phyloP scores from a whole-genome alignment of 2,113 vertebrate genomes.

The Holacanthus passer region DNA sequence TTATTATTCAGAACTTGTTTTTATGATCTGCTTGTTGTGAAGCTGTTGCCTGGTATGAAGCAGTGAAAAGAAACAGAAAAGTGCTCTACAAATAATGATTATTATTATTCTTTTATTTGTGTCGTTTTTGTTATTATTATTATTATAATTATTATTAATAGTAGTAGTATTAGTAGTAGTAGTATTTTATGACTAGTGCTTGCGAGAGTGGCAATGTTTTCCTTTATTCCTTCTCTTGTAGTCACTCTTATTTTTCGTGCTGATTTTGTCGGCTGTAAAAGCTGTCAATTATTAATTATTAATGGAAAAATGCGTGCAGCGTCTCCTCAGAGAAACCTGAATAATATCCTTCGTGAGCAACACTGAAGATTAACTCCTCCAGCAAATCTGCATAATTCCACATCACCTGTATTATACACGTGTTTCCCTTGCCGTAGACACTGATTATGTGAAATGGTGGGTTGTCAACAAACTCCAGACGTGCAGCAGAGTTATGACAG shows the following conservation, averaged over 20 bases:
- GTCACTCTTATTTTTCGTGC: slow-evolving; percentile 14
- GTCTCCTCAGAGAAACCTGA: slow-evolving; percentile 30
- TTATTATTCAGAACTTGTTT: too few relatives aligned
- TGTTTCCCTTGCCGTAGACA: background rate
- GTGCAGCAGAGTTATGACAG: background rate
- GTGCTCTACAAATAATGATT: too few relatives aligned
- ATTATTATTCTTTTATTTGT: too few relatives aligned
- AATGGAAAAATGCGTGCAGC: slow-evolving; percentile 4
- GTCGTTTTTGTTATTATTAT: too few relatives aligned
- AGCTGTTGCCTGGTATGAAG: too few relatives aligned
- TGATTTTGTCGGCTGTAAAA: slow-evolving; percentile 38
- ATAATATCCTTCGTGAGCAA: slow-evolving; percentile 12
- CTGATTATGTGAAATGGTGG: background rate
- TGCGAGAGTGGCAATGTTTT: slow-evolving; percentile 23
- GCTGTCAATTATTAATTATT: slow-evolving; percentile 41
- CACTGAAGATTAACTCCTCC: slow-evolving; percentile 13
- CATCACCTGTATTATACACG: background rate
- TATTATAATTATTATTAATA: too few relatives aligned
- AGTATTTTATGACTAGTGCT: slow-evolving; percentile 7
- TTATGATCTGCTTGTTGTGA: too few relatives aligned
- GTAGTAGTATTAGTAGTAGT: too few relatives aligned
- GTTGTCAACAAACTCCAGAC: background rate
- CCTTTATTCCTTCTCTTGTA: slow-evolving; percentile 11
- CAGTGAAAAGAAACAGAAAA: too few relatives aligned
- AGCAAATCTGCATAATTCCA: slow-evolving; percentile 21